Percentiles rank a stretch among this genome's conserved stretches.
phyloP scores from a whole-genome alignment of 2,113 vertebrate species.

The Dromaius novaehollandiae region DNA sequence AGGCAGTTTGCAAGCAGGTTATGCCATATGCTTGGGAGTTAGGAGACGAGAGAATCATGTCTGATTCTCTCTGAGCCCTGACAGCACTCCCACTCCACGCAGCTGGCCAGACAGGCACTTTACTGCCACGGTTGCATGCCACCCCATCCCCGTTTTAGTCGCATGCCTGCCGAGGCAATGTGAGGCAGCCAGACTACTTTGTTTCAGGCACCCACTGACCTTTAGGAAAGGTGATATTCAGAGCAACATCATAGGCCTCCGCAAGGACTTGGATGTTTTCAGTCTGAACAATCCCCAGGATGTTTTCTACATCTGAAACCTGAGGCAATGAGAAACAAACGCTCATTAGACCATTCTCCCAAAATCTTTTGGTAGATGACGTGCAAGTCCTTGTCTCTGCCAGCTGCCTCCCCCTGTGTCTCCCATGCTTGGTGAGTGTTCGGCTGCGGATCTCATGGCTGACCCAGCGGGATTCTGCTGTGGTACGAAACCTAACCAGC shows the following conservation, averaged over 20 bases:
- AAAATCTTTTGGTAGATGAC: neutral
- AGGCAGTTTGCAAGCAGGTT: neutral
- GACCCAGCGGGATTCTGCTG: neutral
- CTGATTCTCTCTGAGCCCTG: neutral
- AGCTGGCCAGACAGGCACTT: accelerated
- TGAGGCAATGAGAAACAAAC: slow-evolving; percentile 49
- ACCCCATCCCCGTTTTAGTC: neutral
- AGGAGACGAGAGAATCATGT: neutral
- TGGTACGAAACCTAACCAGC: neutral
- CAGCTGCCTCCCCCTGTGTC: neutral
- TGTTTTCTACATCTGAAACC: slow-evolving; percentile 87
- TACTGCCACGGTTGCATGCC: accelerated
- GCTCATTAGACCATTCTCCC: neutral
- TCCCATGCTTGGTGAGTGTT: neutral
- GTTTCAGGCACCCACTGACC: slow-evolving; percentile 68
- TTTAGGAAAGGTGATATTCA: slow-evolving; percentile 85
- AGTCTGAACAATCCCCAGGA: slow-evolving; percentile 84
- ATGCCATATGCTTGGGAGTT: neutral
- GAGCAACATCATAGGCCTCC: slow-evolving; percentile 85
- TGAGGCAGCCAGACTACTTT: neutral
- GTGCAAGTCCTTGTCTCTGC: neutral
- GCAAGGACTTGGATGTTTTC: slow-evolving; percentile 85
- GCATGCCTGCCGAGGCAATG: neutral
- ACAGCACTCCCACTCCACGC: accelerated
- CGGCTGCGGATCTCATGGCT: neutral